Conservation (phyloP, 2,113 vertebrate genomes). For the Callochromis pleurospilus region DNA sequence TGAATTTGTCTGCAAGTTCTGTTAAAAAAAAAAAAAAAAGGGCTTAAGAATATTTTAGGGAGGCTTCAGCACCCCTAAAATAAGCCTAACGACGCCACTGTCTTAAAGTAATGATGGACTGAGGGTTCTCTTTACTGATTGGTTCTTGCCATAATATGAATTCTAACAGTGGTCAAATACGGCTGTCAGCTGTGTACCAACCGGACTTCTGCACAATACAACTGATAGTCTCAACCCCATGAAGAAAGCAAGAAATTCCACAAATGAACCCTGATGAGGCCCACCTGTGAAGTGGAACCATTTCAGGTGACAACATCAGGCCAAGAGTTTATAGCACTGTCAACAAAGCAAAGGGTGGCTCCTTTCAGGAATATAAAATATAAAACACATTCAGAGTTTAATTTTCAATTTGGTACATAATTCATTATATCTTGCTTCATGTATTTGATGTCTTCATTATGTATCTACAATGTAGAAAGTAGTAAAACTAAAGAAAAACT, state of each 20-base stretch:
- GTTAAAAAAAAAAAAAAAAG: neutral
- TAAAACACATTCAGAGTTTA: neutral
- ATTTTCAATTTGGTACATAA: neutral
- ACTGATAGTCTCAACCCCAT: no score
- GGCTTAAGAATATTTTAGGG: neutral
- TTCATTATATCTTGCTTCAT: neutral
- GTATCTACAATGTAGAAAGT: neutral
- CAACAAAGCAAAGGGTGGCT: neutral
- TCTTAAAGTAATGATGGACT: no score
- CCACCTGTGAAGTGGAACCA: no score
- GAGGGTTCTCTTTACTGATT: no score
- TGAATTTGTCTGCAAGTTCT: neutral
- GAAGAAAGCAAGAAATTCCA: no score
- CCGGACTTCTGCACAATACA: no score
- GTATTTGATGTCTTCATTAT: neutral
- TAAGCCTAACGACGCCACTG: neutral
- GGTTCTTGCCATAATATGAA: no score
- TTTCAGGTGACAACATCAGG: no score
- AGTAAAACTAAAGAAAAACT: neutral
- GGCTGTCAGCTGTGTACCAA: no score
- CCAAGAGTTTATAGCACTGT: no score
- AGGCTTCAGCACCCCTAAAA: neutral
- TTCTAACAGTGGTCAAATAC: no score
- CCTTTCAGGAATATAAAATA: neutral
- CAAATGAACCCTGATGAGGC: no score